phyloP scores from a whole-genome alignment of 2,797 vertebrate species.

The Caiman crocodilus region DNA sequence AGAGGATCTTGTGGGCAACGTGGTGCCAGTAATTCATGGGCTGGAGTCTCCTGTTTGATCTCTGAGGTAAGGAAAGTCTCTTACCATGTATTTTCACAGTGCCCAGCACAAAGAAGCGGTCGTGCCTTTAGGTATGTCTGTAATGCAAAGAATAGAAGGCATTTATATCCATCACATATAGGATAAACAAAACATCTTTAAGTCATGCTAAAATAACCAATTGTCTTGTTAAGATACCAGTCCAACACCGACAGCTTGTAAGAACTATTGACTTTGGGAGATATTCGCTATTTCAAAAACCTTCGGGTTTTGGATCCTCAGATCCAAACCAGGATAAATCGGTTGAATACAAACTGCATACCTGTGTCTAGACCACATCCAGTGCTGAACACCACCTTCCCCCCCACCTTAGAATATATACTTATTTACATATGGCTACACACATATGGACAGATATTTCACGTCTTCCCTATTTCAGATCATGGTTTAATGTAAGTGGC shows the following conservation, averaged over 20 bases:
- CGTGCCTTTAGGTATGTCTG: accelerated
- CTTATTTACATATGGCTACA: neutral
- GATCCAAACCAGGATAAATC: neutral
- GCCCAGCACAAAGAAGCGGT: neutral
- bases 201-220: neutral
- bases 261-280: neutral
- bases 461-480: neutral
- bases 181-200: neutral
- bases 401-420: neutral
- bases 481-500: neutral
- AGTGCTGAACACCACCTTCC: neutral
- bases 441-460: neutral
- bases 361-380: neutral
- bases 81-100: neutral
- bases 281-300: neutral
- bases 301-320: neutral
- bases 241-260: neutral
- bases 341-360: accelerated
- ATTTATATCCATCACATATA: accelerated
- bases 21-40: too few species aligned
- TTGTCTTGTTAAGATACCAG: neutral
- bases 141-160: accelerated
- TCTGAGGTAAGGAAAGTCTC: accelerated
- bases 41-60: too few species aligned
- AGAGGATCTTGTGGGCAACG: too few species aligned